Evolutionary conservation across 2,888 invertebrate genomes (phyloP).

Genomic region (Lasioglossum leucozonium): DNA sequence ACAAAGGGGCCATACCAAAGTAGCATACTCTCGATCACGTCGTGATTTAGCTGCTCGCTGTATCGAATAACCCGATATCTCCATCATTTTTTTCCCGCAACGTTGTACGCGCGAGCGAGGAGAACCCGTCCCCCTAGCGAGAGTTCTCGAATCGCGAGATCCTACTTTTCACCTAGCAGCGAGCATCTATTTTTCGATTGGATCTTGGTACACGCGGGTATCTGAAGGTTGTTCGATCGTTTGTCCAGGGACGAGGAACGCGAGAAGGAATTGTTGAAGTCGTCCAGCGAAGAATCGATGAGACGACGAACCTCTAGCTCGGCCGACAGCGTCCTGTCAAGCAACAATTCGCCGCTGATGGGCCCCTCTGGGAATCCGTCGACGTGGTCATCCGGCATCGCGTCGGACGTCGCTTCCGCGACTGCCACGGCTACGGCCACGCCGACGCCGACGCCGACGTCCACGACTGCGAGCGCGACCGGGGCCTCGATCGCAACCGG

Average conservation of each 20-base stretch:
- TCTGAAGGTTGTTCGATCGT: conserved; percentile 5
- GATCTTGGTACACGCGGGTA: neutral
- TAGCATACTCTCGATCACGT: neutral
- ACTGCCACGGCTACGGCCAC: conserved; percentile 44
- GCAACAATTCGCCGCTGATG: conserved; percentile 85
- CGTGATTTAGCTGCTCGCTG: conserved; percentile 3
- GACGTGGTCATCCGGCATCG: conserved; percentile 83
- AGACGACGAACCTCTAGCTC: conserved; percentile 87
- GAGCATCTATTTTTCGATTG: neutral
- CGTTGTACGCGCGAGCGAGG: too few relatives aligned
- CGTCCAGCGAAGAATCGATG: conserved; percentile 88
- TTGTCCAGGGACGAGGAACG: conserved; percentile 88
- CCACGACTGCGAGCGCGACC: conserved; percentile 56
- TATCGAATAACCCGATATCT: neutral
- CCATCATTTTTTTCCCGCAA: neutral
- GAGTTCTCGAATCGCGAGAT: neutral
- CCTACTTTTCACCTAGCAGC: neutral
- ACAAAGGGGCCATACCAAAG: neutral
- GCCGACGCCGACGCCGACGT: conserved; percentile 1
- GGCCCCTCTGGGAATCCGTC: conserved; percentile 80
- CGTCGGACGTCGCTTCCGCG: conserved; percentile 75
- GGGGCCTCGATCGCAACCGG: conserved; percentile 54
- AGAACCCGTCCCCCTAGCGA: too few relatives aligned
- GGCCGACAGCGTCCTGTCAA: conserved; percentile 87
- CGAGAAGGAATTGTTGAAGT: conserved; percentile 87